Conservation (phyloP, 2,888 invertebrate species). For the Oligia latruncula region DNA sequence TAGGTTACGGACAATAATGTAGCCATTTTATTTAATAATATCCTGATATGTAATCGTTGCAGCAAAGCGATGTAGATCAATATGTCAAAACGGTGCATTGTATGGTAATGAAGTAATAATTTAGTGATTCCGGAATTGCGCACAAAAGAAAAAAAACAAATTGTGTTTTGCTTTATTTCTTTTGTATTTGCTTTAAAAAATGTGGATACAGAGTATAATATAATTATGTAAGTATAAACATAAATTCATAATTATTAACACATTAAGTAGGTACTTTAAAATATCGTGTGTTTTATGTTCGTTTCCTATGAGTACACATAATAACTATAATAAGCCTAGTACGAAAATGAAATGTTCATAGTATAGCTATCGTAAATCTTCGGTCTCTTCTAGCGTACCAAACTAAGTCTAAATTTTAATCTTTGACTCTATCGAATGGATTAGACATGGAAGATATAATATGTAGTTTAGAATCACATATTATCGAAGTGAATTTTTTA, state of each 20-base stretch:
- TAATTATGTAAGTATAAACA: neutral
- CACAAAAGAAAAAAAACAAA: slow-evolving; percentile 4
- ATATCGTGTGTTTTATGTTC: neutral
- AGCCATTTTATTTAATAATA: slow-evolving; percentile 44
- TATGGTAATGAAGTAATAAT: slow-evolving; percentile 63
- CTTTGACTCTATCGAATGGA: slow-evolving; percentile 18
- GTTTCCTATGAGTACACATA: neutral
- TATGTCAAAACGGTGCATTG: slow-evolving; percentile 62
- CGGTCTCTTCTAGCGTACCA: neutral
- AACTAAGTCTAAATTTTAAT: neutral
- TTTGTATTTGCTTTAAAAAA: slow-evolving; percentile 5
- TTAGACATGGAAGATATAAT: slow-evolving; percentile 22
- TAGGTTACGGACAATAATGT: slow-evolving; percentile 75
- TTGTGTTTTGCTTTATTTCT: slow-evolving; percentile 9
- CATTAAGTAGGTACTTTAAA: neutral
- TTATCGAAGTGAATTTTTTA: slow-evolving; percentile 35
- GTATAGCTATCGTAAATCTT: neutral
- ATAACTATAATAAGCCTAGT: neutral
- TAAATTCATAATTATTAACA: neutral
- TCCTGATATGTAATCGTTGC: slow-evolving; percentile 27
- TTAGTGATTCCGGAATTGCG: slow-evolving; percentile 46
- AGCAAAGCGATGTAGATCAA: slow-evolving; percentile 28
- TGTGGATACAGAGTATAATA: neutral
- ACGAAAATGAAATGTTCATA: neutral
- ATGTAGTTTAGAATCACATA: slow-evolving; percentile 18